phyloP scores from a whole-genome alignment of 2,113 vertebrate genomes.

The Ploceus nigricollis region DNA sequence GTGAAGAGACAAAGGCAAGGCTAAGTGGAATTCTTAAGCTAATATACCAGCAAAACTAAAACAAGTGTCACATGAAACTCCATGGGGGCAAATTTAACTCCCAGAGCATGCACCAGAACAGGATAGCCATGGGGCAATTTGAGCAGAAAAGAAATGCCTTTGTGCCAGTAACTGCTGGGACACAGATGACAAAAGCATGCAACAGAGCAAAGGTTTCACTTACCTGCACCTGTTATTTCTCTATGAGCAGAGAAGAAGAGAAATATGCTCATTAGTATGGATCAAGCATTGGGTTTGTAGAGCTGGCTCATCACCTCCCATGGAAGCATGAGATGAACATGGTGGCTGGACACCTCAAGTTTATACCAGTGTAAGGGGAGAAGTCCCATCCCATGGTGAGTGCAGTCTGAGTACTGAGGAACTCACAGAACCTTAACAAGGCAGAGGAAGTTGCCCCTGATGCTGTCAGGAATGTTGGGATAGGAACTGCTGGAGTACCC shows the following conservation, averaged over 20 bases:
- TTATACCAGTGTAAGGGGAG: neutral
- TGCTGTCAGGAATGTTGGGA: neutral
- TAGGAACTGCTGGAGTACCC: neutral
- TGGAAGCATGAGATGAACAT: neutral
- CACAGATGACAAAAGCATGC: slow-evolving; percentile 46
- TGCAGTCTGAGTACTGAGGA: neutral
- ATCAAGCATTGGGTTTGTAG: neutral
- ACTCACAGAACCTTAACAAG: neutral
- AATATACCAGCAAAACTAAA: slow-evolving; percentile 15
- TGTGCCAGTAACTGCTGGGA: slow-evolving; percentile 34
- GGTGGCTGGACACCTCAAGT: neutral
- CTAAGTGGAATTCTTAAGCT: slow-evolving; percentile 32
- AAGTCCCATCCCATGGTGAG: neutral
- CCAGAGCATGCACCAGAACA: slow-evolving; percentile 36
- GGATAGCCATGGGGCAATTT: neutral
- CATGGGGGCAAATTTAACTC: neutral
- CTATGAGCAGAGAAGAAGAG: slow-evolving; percentile 71
- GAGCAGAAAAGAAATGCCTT: slow-evolving; percentile 15
- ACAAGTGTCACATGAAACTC: neutral
- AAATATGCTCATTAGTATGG: slow-evolving; percentile 70
- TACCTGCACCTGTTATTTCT: slow-evolving; percentile 76
- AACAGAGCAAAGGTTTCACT: slow-evolving; percentile 53
- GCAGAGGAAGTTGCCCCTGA: neutral
- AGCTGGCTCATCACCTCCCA: neutral
- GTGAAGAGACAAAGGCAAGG: slow-evolving; percentile 10